Percentiles rank a stretch among this genome's conserved stretches.
phyloP scores from a whole-genome alignment of 2,797 vertebrate genomes.

The Sebastes hopkinsi region DNA sequence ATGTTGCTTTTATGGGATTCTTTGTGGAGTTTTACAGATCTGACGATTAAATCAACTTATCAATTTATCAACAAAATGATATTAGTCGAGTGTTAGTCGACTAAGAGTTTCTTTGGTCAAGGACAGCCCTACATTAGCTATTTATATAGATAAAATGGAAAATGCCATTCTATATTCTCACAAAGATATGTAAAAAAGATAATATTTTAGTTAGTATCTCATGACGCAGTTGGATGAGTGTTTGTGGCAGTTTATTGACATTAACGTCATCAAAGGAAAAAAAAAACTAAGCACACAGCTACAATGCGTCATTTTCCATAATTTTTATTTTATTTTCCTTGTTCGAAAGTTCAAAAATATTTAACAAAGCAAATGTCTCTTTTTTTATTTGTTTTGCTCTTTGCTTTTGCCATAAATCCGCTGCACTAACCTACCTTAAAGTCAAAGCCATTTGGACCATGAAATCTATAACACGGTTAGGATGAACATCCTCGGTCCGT shows the following conservation, averaged over 20 bases:
- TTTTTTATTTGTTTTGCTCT: not conserved
- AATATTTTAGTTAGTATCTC: not conserved
- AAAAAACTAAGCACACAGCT: not conserved
- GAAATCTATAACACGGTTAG: slow-evolving; percentile 21
- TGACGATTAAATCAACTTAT: no score
- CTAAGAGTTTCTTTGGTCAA: no score
- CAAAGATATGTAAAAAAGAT: not conserved
- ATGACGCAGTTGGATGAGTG: not conserved
- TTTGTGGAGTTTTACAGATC: no score
- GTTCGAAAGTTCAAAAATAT: not conserved
- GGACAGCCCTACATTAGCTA: not conserved
- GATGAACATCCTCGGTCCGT: slow-evolving; percentile 13
- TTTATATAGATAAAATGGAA: not conserved
- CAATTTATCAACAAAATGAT: no score
- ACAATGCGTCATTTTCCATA: not conserved
- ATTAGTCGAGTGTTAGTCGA: no score
- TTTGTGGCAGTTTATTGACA: not conserved
- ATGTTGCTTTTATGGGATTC: no score
- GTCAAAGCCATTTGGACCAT: slow-evolving; percentile 12
- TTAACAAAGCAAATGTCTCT: not conserved
- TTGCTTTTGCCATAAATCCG: not conserved
- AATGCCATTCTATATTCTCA: not conserved
- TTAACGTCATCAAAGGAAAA: not conserved
- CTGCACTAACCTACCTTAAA: slow-evolving; percentile 2
- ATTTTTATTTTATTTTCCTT: not conserved